Conservation (phyloP, 2,888 invertebrate species). For the Meghimatium bilineatum region DNA sequence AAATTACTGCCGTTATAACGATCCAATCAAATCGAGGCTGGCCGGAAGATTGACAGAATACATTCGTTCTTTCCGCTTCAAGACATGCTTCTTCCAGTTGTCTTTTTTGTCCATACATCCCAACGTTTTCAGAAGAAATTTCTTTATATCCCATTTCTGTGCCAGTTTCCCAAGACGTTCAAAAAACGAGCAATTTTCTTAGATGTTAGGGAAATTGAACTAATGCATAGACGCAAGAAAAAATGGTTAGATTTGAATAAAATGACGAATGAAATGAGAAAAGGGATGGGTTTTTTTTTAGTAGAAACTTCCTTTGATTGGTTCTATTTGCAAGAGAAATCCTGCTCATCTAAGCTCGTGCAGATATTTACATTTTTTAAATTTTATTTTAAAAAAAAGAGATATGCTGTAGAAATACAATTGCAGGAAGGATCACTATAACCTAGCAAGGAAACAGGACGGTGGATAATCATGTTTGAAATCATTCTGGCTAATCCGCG, state of each 20-base stretch:
- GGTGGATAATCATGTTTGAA: conserved; percentile 33
- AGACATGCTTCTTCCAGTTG: conserved; percentile 8
- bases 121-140: background rate
- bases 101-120: background rate
- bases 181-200: conserved; percentile 8
- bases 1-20: conserved; percentile 37
- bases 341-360: background rate
- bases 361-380: background rate
- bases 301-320: background rate
- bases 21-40: conserved; percentile 32
- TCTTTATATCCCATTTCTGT: background rate
- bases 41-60: conserved; percentile 35
- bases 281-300: background rate
- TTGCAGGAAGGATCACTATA: background rate
- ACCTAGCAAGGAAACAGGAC: background rate
- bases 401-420: background rate
- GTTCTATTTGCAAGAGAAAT: background rate
- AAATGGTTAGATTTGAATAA: conserved; percentile 4
- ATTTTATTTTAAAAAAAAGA: background rate
- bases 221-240: background rate
- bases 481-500: conserved; percentile 14
- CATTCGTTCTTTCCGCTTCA: conserved; percentile 38
- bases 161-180: background rate
- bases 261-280: conserved; percentile 11
- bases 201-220: conserved; percentile 13